Evolutionary conservation across 2,113 vertebrate genomes (phyloP).

Genomic region (Myiozetetes cayanensis): DNA sequence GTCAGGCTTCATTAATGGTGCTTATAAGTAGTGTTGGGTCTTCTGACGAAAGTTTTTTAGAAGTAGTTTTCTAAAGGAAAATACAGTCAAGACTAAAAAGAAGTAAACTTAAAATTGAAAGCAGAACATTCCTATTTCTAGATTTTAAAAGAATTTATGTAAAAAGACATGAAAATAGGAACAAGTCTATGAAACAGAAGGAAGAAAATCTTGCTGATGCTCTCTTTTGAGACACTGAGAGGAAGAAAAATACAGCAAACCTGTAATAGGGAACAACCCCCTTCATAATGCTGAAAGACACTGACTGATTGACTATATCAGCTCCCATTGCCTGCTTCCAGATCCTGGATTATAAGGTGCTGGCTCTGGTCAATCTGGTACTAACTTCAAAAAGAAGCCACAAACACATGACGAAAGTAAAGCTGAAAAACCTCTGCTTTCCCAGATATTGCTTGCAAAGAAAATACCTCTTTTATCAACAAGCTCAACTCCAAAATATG

Average conservation of each 20-base stretch:
- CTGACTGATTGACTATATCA: neutral
- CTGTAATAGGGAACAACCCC: neutral
- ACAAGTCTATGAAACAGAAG: neutral
- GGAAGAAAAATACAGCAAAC: neutral
- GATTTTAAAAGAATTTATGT: neutral
- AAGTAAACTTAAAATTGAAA: neutral
- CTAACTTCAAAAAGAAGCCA: neutral
- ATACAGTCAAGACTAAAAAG: neutral
- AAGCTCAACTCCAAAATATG: neutral
- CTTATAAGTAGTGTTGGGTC: neutral
- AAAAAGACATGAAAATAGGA: neutral
- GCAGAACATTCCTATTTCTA: neutral
- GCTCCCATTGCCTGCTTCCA: neutral
- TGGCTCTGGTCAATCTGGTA: neutral
- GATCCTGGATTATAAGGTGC: neutral
- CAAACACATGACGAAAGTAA: neutral
- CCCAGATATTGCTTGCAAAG: neutral
- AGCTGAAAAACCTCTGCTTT: neutral
- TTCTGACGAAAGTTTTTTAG: neutral
- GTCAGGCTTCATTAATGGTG: neutral
- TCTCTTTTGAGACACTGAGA: neutral
- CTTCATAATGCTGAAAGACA: neutral
- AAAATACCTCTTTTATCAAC: neutral
- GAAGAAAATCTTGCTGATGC: neutral
- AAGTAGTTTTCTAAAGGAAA: neutral